phyloP scores from a whole-genome alignment of 2,113 vertebrate species.

The Pterocles burchelli region DNA sequence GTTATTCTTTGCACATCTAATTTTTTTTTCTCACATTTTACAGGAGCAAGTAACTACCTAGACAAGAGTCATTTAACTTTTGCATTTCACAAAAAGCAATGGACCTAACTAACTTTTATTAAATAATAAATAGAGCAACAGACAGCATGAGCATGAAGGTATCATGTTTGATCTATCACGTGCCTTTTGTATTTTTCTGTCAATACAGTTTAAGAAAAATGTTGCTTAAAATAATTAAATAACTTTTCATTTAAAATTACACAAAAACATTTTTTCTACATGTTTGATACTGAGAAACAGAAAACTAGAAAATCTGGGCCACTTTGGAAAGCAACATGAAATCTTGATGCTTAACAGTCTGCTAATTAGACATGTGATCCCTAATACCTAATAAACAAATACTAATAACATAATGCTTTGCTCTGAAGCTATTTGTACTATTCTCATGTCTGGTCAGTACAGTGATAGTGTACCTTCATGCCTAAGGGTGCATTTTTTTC shows the following conservation, averaged over 20 bases:
- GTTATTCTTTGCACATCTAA: background rate
- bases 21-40: background rate
- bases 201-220: background rate
- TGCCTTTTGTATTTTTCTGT: background rate
- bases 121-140: background rate
- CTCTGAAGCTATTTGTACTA: background rate
- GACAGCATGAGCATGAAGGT: background rate
- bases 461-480: background rate
- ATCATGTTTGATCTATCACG: background rate
- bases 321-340: background rate
- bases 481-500: background rate
- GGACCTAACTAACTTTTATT: background rate
- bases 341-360: background rate
- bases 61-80: background rate
- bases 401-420: background rate
- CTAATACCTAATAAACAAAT: background rate
- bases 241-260: background rate
- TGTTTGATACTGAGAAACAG: background rate
- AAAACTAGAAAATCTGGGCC: background rate
- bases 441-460: background rate
- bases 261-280: background rate
- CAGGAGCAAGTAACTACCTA: background rate
- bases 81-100: background rate
- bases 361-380: background rate
- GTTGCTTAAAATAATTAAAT: background rate